These are phyloP conservation scores for Bos taurus DNA, from an alignment of 2,113 vertebrate genomes.

Conservation along the genomic window DNA sequence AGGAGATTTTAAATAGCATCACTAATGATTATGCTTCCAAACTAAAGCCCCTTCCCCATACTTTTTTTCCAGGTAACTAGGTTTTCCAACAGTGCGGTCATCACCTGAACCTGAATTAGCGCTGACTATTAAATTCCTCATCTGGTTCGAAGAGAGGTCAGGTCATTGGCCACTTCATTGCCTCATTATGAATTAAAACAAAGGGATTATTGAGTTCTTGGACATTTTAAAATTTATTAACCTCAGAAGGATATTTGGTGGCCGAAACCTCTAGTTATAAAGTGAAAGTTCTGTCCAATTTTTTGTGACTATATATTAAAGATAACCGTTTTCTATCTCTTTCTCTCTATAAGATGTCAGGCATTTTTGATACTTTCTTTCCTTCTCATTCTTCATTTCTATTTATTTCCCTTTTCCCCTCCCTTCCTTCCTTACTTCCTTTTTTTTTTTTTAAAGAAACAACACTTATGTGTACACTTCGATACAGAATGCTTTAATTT, in stretches of 20 bases:
- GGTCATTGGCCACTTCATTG: not conserved
- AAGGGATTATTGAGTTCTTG: not conserved
- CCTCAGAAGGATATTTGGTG: not conserved
- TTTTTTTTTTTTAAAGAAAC: not conserved
- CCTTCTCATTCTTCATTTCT: not conserved
- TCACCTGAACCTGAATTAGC: not conserved
- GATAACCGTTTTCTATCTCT: not conserved
- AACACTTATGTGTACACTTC: not conserved
- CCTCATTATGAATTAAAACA: conserved; percentile 9
- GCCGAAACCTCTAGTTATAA: not conserved
- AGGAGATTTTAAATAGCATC: not conserved
- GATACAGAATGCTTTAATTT: not conserved
- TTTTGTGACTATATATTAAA: not conserved
- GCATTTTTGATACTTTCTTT: not conserved
- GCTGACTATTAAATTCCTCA: not conserved
- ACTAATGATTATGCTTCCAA: not conserved
- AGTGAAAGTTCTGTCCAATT: not conserved
- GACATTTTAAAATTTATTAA: not conserved
- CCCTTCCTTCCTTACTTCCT: too few relatives aligned
- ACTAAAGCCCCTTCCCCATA: not conserved
- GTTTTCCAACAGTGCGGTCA: not conserved
- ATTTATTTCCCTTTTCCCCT: not conserved
- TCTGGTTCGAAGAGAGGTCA: not conserved
- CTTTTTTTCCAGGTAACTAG: not conserved
- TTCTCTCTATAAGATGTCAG: not conserved